A percentile compares a stretch with the other conserved stretches of the same genome.
These are phyloP conservation scores for Myrmecobius fasciatus DNA, from an alignment of 2,113 vertebrate genomes.

Conservation along the genomic window DNA sequence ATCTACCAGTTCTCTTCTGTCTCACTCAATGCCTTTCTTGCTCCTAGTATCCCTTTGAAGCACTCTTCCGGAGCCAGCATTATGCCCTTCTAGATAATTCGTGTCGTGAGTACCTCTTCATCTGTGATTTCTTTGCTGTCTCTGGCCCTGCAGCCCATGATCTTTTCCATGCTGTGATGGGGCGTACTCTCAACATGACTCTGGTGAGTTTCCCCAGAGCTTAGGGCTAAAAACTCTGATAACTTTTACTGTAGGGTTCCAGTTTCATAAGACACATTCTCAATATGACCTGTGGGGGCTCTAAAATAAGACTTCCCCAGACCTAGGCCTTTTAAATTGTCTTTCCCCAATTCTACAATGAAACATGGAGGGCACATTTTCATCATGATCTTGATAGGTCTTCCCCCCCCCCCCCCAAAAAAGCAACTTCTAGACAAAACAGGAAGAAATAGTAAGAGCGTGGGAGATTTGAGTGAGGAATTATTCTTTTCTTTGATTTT, in stretches of 20 bases:
- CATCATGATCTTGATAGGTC: background rate
- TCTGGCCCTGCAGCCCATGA: slow-evolving; percentile 88
- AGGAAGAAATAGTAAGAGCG: background rate
- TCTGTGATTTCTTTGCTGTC: slow-evolving; percentile 94
- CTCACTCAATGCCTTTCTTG: background rate
- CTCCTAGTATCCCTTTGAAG: slow-evolving; percentile 92
- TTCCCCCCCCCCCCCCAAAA: background rate
- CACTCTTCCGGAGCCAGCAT: slow-evolving; percentile 95
- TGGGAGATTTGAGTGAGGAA: background rate
- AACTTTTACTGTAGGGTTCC: background rate
- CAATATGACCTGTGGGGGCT: background rate
- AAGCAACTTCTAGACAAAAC: background rate
- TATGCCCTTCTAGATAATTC: slow-evolving; percentile 93
- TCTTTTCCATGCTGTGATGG: slow-evolving; percentile 94
- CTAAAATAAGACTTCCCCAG: background rate
- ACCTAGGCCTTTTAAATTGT: background rate
- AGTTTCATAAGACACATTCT: background rate
- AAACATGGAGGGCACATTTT: background rate
- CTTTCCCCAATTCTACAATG: background rate
- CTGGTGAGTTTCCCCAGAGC: slow-evolving; percentile 81
- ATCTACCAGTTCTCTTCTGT: background rate
- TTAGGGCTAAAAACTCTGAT: background rate
- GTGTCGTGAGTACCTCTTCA: slow-evolving; percentile 93
- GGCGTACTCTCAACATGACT: slow-evolving; percentile 91
- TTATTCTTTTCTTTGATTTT: background rate